Conservation (phyloP, 2,797 vertebrate genomes). For the Glossophaga mutica region DNA sequence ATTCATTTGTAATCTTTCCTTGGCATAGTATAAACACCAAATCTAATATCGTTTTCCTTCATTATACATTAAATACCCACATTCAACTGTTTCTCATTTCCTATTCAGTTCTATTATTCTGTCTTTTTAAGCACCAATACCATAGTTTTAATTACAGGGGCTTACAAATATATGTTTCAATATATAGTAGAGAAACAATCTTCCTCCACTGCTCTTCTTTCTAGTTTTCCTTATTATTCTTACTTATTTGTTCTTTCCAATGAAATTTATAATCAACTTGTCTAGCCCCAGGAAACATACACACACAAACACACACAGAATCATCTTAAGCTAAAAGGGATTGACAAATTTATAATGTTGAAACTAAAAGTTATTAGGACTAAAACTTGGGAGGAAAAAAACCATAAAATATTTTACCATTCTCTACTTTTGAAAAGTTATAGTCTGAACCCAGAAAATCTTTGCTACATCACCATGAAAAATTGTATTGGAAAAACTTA, state of each 20-base stretch:
- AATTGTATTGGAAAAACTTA: neutral
- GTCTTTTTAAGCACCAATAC: neutral
- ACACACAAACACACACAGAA: neutral
- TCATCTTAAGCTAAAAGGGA: neutral
- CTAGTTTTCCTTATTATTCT: neutral
- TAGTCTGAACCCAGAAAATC: neutral
- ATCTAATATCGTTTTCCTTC: neutral
- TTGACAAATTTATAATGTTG: neutral
- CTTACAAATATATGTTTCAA: neutral
- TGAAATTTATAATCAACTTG: neutral
- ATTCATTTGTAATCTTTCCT: neutral
- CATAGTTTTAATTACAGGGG: neutral
- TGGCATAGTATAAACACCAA: neutral
- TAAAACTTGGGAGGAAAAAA: neutral
- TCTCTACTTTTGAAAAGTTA: neutral
- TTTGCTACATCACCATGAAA: neutral
- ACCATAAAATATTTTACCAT: neutral
- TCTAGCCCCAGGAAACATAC: neutral
- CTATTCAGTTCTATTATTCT: neutral
- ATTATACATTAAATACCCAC: neutral
- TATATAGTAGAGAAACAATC: neutral
- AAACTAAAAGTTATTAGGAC: conserved; percentile 33
- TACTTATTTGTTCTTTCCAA: neutral
- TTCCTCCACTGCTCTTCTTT: neutral
- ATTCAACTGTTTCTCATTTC: neutral